A percentile compares a stretch with the other conserved stretches of the same genome.
phyloP scores from a whole-genome alignment of 2,888 invertebrate species.

The Halocaridina rubra region DNA sequence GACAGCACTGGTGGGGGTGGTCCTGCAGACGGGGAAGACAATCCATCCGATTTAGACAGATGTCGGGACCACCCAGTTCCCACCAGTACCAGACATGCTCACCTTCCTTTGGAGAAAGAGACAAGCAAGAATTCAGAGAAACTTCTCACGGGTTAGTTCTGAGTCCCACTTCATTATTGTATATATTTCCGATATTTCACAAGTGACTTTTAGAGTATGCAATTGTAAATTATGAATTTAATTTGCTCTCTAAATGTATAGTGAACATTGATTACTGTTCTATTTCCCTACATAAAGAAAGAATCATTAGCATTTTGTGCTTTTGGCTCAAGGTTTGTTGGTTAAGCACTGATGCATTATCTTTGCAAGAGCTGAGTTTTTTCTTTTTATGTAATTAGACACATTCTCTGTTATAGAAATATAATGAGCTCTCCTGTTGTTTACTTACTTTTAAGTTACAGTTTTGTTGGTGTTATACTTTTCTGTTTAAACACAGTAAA shows the following conservation, averaged over 20 bases:
- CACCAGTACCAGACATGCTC: not conserved
- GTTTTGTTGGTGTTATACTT: no score
- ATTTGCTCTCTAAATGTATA: not conserved
- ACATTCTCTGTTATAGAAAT: no score
- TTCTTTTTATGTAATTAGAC: no score
- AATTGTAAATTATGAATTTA: not conserved
- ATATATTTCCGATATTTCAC: no score
- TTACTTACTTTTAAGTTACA: no score
- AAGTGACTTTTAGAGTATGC: not conserved
- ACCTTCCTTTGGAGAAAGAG: constrained; percentile 27
- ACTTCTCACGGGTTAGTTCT: constrained; percentile 36
- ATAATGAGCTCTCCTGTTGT: no score
- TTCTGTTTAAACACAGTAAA: no score
- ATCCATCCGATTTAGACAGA: not conserved
- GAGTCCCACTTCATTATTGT: no score
- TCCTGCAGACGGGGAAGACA: constrained; percentile 35
- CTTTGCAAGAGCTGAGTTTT: no score
- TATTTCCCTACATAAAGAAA: no score
- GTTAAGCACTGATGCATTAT: no score
- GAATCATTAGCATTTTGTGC: not conserved
- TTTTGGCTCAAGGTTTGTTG: not conserved
- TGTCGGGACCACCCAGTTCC: not conserved
- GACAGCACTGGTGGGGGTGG: constrained; percentile 51
- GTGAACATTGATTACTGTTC: not conserved
- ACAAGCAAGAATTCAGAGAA: constrained; percentile 24